Evolutionary conservation across 2,797 vertebrate species (phyloP).

Genomic region (Onychomys arenicola): DNA sequence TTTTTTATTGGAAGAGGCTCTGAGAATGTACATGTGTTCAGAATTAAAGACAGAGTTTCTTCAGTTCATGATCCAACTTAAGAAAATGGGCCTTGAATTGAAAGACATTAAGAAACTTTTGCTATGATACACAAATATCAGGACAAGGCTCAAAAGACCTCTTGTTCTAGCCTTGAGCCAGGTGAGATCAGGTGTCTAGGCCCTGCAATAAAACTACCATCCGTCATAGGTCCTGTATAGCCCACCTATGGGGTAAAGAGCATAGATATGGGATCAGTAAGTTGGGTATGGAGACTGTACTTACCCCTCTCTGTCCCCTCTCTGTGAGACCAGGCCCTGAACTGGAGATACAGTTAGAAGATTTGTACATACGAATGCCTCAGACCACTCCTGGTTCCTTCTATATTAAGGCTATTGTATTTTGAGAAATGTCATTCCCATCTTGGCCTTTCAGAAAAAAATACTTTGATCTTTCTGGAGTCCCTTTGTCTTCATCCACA

Average conservation of each 20-base stretch:
- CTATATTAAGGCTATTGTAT: conserved; percentile 73
- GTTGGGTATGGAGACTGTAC: conserved; percentile 52
- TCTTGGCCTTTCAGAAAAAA: conserved; percentile 48
- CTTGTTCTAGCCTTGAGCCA: conserved; percentile 94
- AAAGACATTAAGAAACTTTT: conserved; percentile 97
- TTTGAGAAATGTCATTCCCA: conserved; percentile 78
- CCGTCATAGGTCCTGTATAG: conserved; percentile 59
- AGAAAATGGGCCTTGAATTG: conserved; percentile 98
- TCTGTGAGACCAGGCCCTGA: conserved; percentile 16
- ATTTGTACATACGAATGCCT: background rate
- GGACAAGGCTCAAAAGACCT: conserved; percentile 97
- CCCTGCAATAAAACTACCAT: conserved; percentile 47
- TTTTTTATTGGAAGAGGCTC: conserved; percentile 94
- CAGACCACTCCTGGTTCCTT: conserved; percentile 34
- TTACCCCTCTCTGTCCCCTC: background rate
- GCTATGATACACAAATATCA: conserved; percentile 95
- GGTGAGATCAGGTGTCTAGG: conserved; percentile 89
- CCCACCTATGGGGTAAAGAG: conserved; percentile 31
- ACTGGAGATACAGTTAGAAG: conserved; percentile 40
- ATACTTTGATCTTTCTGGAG: conserved; percentile 33
- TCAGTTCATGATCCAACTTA: conserved; percentile 96
- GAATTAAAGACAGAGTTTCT: conserved; percentile 98
- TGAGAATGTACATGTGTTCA: conserved; percentile 97
- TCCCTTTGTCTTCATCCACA: background rate
- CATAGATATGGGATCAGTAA: conserved; percentile 39